phyloP scores from a whole-genome alignment of 2,797 vertebrate species.

The Semotilus atromaculatus region DNA sequence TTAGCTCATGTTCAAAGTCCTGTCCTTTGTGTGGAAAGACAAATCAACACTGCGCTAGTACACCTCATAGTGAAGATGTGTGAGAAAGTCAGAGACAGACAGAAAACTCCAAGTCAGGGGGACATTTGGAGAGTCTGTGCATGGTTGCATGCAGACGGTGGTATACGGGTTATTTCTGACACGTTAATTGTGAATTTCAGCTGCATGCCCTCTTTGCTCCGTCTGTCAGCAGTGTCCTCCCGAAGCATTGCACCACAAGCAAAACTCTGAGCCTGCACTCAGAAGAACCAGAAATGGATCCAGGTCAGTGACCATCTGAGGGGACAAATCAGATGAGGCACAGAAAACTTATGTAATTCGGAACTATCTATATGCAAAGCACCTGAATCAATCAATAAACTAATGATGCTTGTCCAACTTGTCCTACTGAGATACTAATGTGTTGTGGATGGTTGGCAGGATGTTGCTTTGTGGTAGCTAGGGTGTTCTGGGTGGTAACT shows the following conservation, averaged over 20 bases:
- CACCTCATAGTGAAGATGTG: neutral
- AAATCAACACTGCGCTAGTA: neutral
- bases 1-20: slow-evolving; percentile 55
- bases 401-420: neutral
- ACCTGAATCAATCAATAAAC: slow-evolving; percentile 11
- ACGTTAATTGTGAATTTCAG: slow-evolving; percentile 51
- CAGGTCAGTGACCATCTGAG: slow-evolving; percentile 36
- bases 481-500: neutral
- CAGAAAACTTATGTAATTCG: slow-evolving; percentile 1
- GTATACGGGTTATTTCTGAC: slow-evolving; percentile 40
- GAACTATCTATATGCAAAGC: neutral
- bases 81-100: neutral
- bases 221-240: slow-evolving; percentile 37
- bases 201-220: slow-evolving; percentile 24
- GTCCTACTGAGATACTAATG: neutral
- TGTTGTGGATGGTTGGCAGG: neutral
- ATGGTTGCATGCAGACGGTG: slow-evolving; percentile 6
- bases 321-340: slow-evolving; percentile 4
- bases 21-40: slow-evolving; percentile 47
- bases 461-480: neutral
- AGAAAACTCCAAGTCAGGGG: neutral
- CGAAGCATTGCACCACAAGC: slow-evolving; percentile 27
- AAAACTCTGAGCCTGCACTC: slow-evolving; percentile 8
- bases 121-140: slow-evolving; percentile 8
- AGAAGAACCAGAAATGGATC: neutral